Base-by-base conservation (phyloP, 2,797 vertebrate species). In the Anolis apletophallus region DNA sequence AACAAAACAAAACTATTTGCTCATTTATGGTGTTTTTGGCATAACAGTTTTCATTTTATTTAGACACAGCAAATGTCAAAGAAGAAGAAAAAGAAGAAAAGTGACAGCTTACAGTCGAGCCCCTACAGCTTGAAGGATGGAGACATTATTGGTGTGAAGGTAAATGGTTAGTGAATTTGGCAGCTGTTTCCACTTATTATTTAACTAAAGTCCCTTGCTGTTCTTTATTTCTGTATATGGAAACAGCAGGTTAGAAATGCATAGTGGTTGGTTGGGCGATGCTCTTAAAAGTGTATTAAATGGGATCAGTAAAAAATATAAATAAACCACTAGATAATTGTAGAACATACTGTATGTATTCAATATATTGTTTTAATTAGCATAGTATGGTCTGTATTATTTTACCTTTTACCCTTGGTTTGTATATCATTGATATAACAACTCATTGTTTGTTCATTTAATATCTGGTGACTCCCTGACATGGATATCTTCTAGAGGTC, bases 101-200 rank as follows among this genome's bases (percentile, higher is more conserved):
- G 96, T 6, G 98, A 98, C 87, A 98, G 94, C 73, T 95, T 99
- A 46, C 97, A 97, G 79, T 97, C 96, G 54, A 96, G 97, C 0
- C 98, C 98, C 0, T 98, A 98, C 81, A 96, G 97, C 89, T 93
- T 99, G 84, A 99, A 97, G 95, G 98, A 99, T 80, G 98, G 98
- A 7, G 99, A 99, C 84, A 91, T 94, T 3, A 96, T 99, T 34
- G 98, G 98, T 6, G 91, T 98, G 79, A 99, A 99, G 98, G 98
- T 99, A 90, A 91, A 86, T 57, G 1, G 8, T 21, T 57, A 10
- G 34, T 34, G 23, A 26, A 46, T 14, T 55, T 34, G 71, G 34
- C n/a, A 34, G 19, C n/a, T 78, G 3, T 59, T 78, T 23, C 9
- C 52, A 13, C 23, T 57, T 57, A 14, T 23, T 59, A 36, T 57